Conservation (phyloP, 2,888 invertebrate genomes). For the Drosophila subsilvestris region DNA sequence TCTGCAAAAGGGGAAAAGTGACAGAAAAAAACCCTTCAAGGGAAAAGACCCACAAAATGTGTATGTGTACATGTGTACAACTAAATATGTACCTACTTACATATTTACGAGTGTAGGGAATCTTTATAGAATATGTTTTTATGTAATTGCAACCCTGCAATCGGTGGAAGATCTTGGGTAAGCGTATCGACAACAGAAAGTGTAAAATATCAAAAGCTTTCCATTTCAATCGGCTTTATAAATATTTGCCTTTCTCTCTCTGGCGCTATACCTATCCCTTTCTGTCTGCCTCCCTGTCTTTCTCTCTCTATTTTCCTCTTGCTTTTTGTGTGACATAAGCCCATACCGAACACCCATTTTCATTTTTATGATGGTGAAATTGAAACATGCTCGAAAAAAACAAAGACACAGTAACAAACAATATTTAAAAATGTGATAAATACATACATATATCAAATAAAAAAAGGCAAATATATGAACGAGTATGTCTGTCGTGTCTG, state of each 20-base stretch:
- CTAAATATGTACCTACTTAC: too few relatives aligned
- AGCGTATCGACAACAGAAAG: conserved; percentile 3
- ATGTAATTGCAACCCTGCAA: neutral
- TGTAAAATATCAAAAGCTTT: conserved; percentile 30
- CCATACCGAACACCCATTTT: conserved; percentile 35
- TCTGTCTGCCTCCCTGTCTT: neutral
- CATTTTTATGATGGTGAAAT: conserved; percentile 55
- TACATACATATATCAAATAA: neutral
- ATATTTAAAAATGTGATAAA: conserved; percentile 44
- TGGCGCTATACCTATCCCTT: neutral
- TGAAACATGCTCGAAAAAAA: conserved; percentile 45
- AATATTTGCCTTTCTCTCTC: conserved; percentile 17
- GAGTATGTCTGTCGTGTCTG: neutral
- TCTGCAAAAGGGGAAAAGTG: conserved; percentile 13
- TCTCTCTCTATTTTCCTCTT: neutral
- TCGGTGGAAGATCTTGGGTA: neutral
- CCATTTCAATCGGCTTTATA: conserved; percentile 46
- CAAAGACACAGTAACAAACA: conserved; percentile 13
- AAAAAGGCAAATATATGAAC: conserved; percentile 26
- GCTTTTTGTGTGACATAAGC: neutral
- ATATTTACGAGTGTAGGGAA: too few relatives aligned
- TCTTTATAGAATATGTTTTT: neutral
- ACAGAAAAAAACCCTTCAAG: conserved; percentile 6
- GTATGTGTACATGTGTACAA: too few relatives aligned
- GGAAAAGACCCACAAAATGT: too few relatives aligned